Evolutionary conservation across 2,797 vertebrate species (phyloP).

Genomic region (Siniperca undulata): DNA sequence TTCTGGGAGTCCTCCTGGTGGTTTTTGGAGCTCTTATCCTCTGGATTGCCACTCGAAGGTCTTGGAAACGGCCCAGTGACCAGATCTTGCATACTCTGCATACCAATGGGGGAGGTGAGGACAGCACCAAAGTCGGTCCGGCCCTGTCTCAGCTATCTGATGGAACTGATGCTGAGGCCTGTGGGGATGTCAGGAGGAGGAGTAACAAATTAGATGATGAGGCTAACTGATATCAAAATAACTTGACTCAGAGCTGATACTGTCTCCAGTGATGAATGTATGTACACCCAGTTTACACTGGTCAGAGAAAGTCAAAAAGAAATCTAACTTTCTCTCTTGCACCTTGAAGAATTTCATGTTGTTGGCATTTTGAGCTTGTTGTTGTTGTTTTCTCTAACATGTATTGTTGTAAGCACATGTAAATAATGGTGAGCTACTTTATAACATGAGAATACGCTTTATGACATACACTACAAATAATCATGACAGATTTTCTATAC

Average conservation of each 20-base stretch:
- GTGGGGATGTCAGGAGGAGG: slow-evolving; percentile 86
- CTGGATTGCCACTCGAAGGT: slow-evolving; percentile 91
- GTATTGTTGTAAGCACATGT: slow-evolving; percentile 6
- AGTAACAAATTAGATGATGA: slow-evolving; percentile 86
- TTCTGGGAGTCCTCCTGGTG: slow-evolving; percentile 90
- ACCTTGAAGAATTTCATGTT: slow-evolving; percentile 17
- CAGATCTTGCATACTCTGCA: slow-evolving; percentile 68
- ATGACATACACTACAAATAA: slow-evolving; percentile 14
- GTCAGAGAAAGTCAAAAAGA: slow-evolving; percentile 20
- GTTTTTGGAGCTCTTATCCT: slow-evolving; percentile 90
- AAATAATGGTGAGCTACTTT: slow-evolving; percentile 24
- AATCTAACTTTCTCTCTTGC: slow-evolving; percentile 22
- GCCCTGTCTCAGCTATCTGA: slow-evolving; percentile 76
- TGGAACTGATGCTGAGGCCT: slow-evolving; percentile 76
- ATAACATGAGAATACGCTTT: neutral
- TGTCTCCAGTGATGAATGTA: slow-evolving; percentile 38
- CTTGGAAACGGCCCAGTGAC: slow-evolving; percentile 94
- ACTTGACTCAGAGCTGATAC: slow-evolving; percentile 58
- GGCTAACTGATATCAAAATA: slow-evolving; percentile 75
- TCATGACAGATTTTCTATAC: slow-evolving; percentile 6
- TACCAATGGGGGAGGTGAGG: slow-evolving; percentile 66
- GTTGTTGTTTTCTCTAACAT: neutral
- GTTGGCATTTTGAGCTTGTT: slow-evolving; percentile 11
- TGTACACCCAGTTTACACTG: slow-evolving; percentile 28
- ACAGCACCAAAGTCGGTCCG: slow-evolving; percentile 70